A percentile compares a stretch with the other conserved stretches of the same genome.
Conservation (phyloP, 2,113 vertebrate genomes). For the Orientallactaga bullata region DNA sequence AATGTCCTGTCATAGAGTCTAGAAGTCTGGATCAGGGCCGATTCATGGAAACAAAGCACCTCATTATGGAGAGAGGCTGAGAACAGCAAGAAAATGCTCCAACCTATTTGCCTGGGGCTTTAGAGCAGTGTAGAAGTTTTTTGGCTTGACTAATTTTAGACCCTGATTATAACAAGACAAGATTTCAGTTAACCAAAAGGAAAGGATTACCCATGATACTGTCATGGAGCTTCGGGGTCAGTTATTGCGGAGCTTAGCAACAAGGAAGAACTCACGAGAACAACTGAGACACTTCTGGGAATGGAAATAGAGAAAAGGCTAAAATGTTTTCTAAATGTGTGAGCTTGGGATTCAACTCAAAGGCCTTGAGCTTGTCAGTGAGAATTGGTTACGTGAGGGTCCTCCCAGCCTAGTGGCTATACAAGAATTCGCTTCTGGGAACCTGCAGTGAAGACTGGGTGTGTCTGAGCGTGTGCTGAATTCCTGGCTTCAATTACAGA, state of each 20-base stretch:
- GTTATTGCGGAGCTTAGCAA: neutral
- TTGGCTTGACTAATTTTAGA: constrained; percentile 66
- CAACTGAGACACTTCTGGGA: neutral
- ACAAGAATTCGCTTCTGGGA: constrained; percentile 76
- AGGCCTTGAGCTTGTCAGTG: constrained; percentile 32
- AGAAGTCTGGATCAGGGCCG: constrained; percentile 77
- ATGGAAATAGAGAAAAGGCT: neutral
- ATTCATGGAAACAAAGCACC: constrained; percentile 80
- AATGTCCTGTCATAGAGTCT: constrained; percentile 78
- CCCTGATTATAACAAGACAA: constrained; percentile 64
- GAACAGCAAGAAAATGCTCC: constrained; percentile 72
- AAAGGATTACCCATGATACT: neutral
- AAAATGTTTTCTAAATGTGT: constrained; percentile 27
- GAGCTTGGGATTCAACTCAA: constrained; percentile 33
- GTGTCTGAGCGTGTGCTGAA: constrained; percentile 79
- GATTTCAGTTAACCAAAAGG: constrained; percentile 42
- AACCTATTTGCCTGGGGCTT: constrained; percentile 71
- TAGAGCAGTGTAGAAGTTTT: constrained; percentile 39
- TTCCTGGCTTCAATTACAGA: constrained; percentile 84
- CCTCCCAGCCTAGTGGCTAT: constrained; percentile 73
- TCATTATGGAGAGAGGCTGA: constrained; percentile 81
- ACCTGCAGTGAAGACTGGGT: constrained; percentile 73
- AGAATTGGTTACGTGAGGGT: constrained; percentile 66
- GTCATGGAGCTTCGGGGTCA: neutral
- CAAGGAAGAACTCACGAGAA: neutral